These are phyloP conservation scores for Chrysocyon brachyurus DNA, from an alignment of 2,797 vertebrate genomes.

Conservation along the genomic window DNA sequence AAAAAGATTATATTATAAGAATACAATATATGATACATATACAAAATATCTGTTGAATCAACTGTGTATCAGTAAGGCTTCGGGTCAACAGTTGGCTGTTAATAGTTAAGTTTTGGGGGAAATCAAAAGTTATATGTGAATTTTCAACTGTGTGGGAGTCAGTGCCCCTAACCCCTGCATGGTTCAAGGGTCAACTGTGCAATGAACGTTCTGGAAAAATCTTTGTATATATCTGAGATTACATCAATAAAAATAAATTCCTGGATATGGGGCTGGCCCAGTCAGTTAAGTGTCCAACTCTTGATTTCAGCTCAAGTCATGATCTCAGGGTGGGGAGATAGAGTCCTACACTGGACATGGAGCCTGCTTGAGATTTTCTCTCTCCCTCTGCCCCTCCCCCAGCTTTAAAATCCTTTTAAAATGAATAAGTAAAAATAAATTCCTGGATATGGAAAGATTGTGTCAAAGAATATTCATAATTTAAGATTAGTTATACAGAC, in stretches of 20 bases:
- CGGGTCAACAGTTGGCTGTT: no score
- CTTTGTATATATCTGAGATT: constrained; percentile 26
- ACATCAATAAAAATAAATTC: constrained; percentile 56
- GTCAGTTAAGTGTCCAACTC: not conserved
- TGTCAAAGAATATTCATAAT: constrained; percentile 39
- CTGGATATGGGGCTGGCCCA: not conserved
- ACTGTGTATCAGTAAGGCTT: not conserved
- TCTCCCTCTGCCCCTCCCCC: not conserved
- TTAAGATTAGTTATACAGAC: constrained; percentile 21
- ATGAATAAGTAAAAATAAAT: constrained; percentile 54
- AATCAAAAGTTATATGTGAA: not conserved
- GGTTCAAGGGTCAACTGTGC: not conserved
- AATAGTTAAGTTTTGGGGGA: not conserved
- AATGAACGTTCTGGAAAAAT: not conserved
- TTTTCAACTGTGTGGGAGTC: not conserved
- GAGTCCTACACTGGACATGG: not conserved
- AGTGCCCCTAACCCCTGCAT: not conserved
- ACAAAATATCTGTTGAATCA: not conserved
- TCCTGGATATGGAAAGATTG: constrained; percentile 20
- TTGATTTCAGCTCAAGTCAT: not conserved
- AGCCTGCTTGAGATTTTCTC: not conserved
- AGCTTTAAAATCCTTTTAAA: not conserved
- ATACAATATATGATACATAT: not conserved
- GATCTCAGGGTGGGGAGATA: not conserved
- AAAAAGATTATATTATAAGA: not conserved